Percentiles rank a stretch among this genome's conserved stretches.
Conservation (phyloP, 2,888 invertebrate genomes). For the Monochamus alternatus region DNA sequence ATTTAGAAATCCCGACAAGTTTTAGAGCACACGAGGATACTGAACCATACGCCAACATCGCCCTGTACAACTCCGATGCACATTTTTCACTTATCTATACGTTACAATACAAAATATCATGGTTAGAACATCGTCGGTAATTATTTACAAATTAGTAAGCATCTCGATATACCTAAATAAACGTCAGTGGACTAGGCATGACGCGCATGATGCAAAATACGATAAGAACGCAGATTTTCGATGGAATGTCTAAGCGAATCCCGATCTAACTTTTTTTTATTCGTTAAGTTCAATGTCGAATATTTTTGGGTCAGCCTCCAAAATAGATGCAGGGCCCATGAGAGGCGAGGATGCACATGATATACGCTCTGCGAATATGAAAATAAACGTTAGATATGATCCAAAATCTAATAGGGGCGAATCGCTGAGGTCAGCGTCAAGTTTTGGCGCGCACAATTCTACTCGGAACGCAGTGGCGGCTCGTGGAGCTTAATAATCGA, state of each 20-base stretch:
- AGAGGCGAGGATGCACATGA: neutral
- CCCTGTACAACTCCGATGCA: no score
- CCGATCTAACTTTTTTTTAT: conserved; percentile 1
- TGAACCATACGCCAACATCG: no score
- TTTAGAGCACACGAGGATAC: no score
- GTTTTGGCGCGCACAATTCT: no score
- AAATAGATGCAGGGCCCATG: conserved; percentile 3
- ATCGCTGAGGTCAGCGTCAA: no score
- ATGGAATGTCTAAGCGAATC: conserved; percentile 2
- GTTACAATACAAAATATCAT: no score
- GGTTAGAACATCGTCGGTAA: neutral
- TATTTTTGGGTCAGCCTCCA: conserved; percentile 12
- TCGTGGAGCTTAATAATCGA: no score
- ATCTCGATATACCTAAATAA: neutral
- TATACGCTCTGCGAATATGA: neutral
- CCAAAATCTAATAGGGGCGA: neutral
- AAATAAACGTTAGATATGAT: neutral
- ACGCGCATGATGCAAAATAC: neutral
- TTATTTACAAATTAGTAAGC: neutral
- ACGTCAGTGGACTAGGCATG: neutral
- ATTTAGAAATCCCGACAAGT: no score
- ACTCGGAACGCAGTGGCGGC: neutral
- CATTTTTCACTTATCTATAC: no score
- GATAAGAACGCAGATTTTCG: conserved; percentile 4
- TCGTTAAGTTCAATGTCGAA: conserved; percentile 20